A percentile compares a stretch with the other conserved stretches of the same genome.
Evolutionary conservation across 2,888 invertebrate genomes (phyloP).

Genomic region (Laspeyria flexula): DNA sequence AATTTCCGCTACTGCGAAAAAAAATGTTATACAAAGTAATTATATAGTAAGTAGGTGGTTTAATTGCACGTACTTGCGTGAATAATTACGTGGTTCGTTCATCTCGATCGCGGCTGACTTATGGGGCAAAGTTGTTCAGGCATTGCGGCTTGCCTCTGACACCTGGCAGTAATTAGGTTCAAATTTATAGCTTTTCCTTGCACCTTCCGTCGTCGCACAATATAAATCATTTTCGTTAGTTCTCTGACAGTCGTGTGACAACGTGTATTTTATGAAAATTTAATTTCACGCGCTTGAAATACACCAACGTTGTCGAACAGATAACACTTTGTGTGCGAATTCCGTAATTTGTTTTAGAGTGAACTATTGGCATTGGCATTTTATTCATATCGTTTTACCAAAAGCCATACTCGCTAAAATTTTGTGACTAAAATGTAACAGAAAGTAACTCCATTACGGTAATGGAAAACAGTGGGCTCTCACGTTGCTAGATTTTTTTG

Average conservation of each 20-base stretch:
- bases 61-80: conserved; percentile 46
- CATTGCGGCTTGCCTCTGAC: conserved; percentile 72
- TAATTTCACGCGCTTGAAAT: conserved; percentile 45
- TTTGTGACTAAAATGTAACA: conserved; percentile 69
- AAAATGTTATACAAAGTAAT: conserved; percentile 36
- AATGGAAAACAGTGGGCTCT: conserved; percentile 80
- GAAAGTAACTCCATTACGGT: conserved; percentile 77
- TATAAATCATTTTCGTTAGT: conserved; percentile 63
- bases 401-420: conserved; percentile 50
- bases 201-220: conserved; percentile 60
- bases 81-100: conserved; percentile 57
- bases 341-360: conserved; percentile 35
- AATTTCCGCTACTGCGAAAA: no score
- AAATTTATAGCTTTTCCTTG: conserved; percentile 74
- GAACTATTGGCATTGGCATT: conserved; percentile 36
- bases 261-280: conserved; percentile 51
- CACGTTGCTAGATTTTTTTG: conserved; percentile 66
- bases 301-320: conserved; percentile 35
- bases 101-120: conserved; percentile 71
- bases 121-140: conserved; percentile 72
- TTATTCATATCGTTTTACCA: conserved; percentile 35
- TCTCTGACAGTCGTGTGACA: conserved; percentile 50
- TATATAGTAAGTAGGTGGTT: conserved; percentile 27
- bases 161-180: conserved; percentile 78
- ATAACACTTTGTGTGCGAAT: conserved; percentile 22